These are phyloP conservation scores for Bimastos eiseni DNA, from an alignment of 2,888 invertebrate species.

Conservation along the genomic window DNA sequence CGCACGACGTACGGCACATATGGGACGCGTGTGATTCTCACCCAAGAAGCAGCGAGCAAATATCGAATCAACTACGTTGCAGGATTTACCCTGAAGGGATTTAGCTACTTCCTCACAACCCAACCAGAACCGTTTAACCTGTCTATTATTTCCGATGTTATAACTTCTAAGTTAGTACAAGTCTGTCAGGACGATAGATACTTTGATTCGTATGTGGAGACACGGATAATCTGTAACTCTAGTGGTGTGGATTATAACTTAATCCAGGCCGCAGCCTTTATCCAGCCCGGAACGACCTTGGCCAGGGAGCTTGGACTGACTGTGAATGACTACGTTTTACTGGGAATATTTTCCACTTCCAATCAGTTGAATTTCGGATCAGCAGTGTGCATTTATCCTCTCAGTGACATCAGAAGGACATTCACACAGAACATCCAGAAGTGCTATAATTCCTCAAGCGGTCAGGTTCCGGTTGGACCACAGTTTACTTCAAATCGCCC, in stretches of 20 bases:
- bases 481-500: background rate
- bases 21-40: background rate
- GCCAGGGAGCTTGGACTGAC: slow-evolving; percentile 64
- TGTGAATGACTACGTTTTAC: slow-evolving; percentile 8
- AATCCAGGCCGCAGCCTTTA: slow-evolving; percentile 89
- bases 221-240: slow-evolving; percentile 81
- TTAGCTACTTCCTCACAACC: slow-evolving; percentile 49
- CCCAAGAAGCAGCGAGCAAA: background rate
- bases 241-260: slow-evolving; percentile 71
- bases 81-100: slow-evolving; percentile 52
- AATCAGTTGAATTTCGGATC: background rate
- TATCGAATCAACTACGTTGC: slow-evolving; percentile 51
- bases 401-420: slow-evolving; percentile 26
- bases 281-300: slow-evolving; percentile 87
- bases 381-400: slow-evolving; percentile 32
- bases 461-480: background rate
- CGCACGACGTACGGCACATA: background rate
- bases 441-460: background rate
- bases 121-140: slow-evolving; percentile 21
- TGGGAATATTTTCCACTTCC: slow-evolving; percentile 33
- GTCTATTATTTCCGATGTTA: background rate
- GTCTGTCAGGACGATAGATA: slow-evolving; percentile 93
- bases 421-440: slow-evolving; percentile 23
- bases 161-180: slow-evolving; percentile 84
- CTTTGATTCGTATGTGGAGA: slow-evolving; percentile 95